Conservation (phyloP, 2,888 invertebrate species). For the Lithophane leautieri region DNA sequence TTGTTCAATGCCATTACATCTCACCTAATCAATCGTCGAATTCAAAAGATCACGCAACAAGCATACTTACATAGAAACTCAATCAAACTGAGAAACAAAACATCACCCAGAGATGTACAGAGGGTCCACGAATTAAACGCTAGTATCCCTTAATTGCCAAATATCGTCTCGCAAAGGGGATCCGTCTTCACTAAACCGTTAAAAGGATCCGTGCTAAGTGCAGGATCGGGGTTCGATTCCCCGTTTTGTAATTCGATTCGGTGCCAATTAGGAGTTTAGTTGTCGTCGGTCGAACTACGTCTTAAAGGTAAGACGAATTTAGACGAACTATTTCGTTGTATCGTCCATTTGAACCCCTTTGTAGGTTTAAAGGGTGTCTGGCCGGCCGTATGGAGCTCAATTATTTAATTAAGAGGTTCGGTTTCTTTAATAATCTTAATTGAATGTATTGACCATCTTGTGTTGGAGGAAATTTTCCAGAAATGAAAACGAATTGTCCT, state of each 20-base stretch:
- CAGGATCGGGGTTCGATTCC: slow-evolving; percentile 89
- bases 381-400: slow-evolving; percentile 44
- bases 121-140: slow-evolving; percentile 67
- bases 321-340: slow-evolving; percentile 73
- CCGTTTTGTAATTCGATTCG: slow-evolving; percentile 88
- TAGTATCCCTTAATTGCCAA: slow-evolving; percentile 86
- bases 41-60: slow-evolving; percentile 13
- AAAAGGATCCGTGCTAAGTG: slow-evolving; percentile 89
- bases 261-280: slow-evolving; percentile 88
- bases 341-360: slow-evolving; percentile 75
- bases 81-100: slow-evolving; percentile 50
- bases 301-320: slow-evolving; percentile 81
- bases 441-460: slow-evolving; percentile 24
- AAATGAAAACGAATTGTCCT: background rate
- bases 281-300: slow-evolving; percentile 81
- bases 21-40: slow-evolving; percentile 3
- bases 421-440: slow-evolving; percentile 60
- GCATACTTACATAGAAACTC: slow-evolving; percentile 26
- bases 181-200: slow-evolving; percentile 89
- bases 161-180: slow-evolving; percentile 87
- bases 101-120: slow-evolving; percentile 37
- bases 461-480: background rate
- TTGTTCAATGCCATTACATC: slow-evolving; percentile 1
- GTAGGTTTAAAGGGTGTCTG: slow-evolving; percentile 65
- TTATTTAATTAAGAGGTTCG: slow-evolving; percentile 60